Conservation (phyloP, 2,888 invertebrate species). For the Dryocosmus kuriphilus region DNA sequence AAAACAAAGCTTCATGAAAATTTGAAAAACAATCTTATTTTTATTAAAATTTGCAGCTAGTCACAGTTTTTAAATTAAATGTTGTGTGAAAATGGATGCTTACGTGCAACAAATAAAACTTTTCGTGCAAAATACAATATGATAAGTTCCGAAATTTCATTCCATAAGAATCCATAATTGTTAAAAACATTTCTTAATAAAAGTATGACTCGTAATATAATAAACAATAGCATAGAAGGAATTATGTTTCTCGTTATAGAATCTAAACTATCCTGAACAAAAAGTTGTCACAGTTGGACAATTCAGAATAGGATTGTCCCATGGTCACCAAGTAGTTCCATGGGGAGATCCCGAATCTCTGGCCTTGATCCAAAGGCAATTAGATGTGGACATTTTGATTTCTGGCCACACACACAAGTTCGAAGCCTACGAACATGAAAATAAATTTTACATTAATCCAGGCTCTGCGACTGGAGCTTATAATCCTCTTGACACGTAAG, state of each 20-base stretch:
- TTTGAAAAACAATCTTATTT: no score
- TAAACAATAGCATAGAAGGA: not conserved
- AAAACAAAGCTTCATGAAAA: no score
- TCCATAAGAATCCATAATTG: no score
- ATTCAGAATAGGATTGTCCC: conserved; percentile 97
- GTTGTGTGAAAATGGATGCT: no score
- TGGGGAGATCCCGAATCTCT: conserved; percentile 97
- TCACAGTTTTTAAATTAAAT: no score
- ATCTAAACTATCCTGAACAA: conserved; percentile 95
- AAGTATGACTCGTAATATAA: not conserved
- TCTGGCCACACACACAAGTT: conserved; percentile 99
- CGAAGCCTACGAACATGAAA: conserved; percentile 98
- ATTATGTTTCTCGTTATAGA: conserved; percentile 80
- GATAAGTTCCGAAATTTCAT: no score
- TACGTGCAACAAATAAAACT: no score
- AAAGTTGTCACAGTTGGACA: conserved; percentile 99
- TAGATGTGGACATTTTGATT: conserved; percentile 99
- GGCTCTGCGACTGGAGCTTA: conserved; percentile 99
- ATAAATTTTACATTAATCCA: conserved; percentile 99
- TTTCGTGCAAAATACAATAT: no score
- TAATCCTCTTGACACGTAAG: conserved; percentile 93
- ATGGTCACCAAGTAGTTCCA: conserved; percentile 99
- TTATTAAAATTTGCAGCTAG: no score
- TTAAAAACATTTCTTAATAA: no score
- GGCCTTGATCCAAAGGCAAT: conserved; percentile 95